Conservation (phyloP, 1,140 invertebrate species). For the Procambarus virginalis region DNA sequence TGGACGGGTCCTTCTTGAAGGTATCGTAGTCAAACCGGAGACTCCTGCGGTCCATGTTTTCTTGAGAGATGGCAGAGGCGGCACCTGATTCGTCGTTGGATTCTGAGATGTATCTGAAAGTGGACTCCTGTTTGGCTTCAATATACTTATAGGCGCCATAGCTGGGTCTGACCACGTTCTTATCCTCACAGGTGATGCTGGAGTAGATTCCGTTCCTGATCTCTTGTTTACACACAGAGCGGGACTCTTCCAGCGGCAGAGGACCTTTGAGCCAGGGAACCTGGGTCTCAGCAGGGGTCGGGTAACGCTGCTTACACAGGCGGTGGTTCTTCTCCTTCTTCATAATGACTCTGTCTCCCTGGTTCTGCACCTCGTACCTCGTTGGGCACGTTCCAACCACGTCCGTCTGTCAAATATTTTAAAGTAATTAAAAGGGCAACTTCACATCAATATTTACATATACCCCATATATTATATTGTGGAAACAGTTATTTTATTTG, state of each 20-base stretch:
- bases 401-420: slow-evolving; percentile 52
- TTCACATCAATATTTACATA: too few relatives aligned
- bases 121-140: slow-evolving; percentile 49
- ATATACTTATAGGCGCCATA: slow-evolving; percentile 52
- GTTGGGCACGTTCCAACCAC: slow-evolving; percentile 58
- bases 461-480: too few relatives aligned
- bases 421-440: too few relatives aligned
- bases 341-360: slow-evolving; percentile 38
- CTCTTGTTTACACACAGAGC: slow-evolving; percentile 57
- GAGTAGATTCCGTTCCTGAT: slow-evolving; percentile 47
- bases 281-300: slow-evolving; percentile 35
- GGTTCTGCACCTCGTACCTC: slow-evolving; percentile 30
- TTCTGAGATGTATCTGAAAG: slow-evolving; percentile 40
- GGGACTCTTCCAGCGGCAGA: slow-evolving; percentile 42
- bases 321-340: slow-evolving; percentile 59
- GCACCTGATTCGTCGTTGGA: background rate
- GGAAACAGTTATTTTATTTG: too few relatives aligned
- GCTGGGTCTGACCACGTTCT: slow-evolving; percentile 47
- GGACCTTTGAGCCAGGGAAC: slow-evolving; percentile 46
- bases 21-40: slow-evolving; percentile 29
- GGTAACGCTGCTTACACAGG: slow-evolving; percentile 51
- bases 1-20: slow-evolving; percentile 22
- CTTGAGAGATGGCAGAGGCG: background rate
- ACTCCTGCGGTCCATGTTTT: background rate
- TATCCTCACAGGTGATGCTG: slow-evolving; percentile 47